Percentiles rank a stretch among this genome's conserved stretches.
These are phyloP conservation scores for Scolopax rusticola DNA, from an alignment of 2,797 vertebrate species.

Conservation along the genomic window DNA sequence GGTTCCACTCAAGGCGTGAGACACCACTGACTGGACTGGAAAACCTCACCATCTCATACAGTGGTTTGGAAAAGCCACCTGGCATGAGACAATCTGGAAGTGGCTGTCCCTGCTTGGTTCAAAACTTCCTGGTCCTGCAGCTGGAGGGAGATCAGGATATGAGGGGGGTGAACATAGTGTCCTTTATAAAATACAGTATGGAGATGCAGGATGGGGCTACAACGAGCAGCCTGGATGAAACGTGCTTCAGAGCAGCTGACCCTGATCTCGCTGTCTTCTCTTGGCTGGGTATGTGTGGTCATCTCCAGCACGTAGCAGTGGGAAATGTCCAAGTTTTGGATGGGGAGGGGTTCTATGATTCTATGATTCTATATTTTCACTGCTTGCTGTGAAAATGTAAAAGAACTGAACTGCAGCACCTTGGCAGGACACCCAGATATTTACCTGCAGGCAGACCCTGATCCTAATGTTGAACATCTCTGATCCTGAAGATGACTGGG, in stretches of 20 bases:
- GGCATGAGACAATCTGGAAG: not conserved
- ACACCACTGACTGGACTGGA: not conserved
- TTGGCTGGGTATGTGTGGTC: not conserved
- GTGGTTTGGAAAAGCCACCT: not conserved
- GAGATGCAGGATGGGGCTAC: not conserved
- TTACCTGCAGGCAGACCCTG: not conserved
- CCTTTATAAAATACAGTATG: not conserved
- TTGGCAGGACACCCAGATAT: not conserved
- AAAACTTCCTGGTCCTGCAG: not conserved
- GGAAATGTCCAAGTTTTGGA: not conserved
- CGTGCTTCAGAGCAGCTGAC: fast-evolving
- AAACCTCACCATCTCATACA: not conserved
- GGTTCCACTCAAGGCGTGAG: not conserved
- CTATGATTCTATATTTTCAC: not conserved
- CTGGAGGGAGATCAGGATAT: not conserved
- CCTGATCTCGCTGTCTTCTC: not conserved
- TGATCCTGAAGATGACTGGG: not conserved
- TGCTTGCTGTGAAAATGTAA: not conserved
- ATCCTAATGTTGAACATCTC: not conserved
- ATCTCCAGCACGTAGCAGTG: fast-evolving
- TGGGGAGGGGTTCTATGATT: not conserved
- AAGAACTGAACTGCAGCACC: not conserved
- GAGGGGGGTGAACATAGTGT: fast-evolving
- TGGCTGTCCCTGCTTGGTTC: not conserved
- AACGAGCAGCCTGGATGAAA: not conserved